These are phyloP conservation scores for Amphiprion clarkii DNA, from an alignment of 2,797 vertebrate genomes.

Conservation along the genomic window DNA sequence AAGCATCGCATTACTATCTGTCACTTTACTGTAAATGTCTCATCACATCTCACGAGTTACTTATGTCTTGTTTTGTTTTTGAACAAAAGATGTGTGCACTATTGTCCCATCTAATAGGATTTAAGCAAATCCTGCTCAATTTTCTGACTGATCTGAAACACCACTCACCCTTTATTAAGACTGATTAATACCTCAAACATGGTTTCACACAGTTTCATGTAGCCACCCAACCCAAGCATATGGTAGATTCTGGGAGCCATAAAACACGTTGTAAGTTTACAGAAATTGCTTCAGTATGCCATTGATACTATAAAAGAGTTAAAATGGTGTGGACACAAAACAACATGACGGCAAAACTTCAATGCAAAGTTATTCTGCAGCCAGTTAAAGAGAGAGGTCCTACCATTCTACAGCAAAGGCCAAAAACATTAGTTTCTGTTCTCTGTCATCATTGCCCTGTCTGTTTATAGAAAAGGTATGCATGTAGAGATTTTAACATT, in stretches of 20 bases:
- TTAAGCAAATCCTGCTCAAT: neutral
- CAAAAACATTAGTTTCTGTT: constrained; percentile 10
- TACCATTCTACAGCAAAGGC: neutral
- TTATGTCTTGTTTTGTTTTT: constrained; percentile 11
- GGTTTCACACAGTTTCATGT: neutral
- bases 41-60: constrained; percentile 11
- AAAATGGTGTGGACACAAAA: neutral
- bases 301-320: neutral
- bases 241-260: neutral
- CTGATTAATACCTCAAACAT: neutral
- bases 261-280: neutral
- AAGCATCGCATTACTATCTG: constrained; percentile 48
- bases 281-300: neutral
- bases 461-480: neutral
- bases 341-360: neutral
- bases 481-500: neutral
- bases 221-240: neutral
- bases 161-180: neutral
- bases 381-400: constrained; percentile 1
- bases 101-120: neutral
- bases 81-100: neutral
- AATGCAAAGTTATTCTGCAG: neutral
- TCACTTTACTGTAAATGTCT: constrained; percentile 17
- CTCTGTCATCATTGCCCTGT: neutral
- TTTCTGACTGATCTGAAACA: constrained; percentile 14